phyloP scores from a whole-genome alignment of 2,888 invertebrate species.

The Idaea straminata region DNA sequence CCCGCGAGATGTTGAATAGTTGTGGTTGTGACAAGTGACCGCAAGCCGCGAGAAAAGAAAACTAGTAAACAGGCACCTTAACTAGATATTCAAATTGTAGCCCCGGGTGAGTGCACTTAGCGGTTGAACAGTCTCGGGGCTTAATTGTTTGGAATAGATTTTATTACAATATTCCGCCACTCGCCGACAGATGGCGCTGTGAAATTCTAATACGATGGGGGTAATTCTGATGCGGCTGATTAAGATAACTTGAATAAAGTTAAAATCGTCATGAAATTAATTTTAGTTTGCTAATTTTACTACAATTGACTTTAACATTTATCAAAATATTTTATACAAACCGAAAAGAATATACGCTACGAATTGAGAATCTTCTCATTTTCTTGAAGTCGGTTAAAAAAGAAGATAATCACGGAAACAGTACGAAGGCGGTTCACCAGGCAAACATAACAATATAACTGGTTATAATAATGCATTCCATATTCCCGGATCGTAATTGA shows the following conservation, averaged over 20 bases:
- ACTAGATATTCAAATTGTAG: conserved; percentile 47
- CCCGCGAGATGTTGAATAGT: conserved; percentile 9
- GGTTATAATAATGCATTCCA: conserved; percentile 55
- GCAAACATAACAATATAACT: conserved; percentile 59
- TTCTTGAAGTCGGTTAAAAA: background rate
- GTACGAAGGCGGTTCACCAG: conserved; percentile 37
- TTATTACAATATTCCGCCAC: conserved; percentile 50
- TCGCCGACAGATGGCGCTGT: conserved; percentile 65
- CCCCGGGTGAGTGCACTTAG: conserved; percentile 36
- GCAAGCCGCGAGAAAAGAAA: conserved; percentile 31
- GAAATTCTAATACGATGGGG: conserved; percentile 8
- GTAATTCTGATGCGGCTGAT: background rate
- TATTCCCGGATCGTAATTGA: conserved; percentile 72
- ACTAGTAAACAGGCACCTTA: conserved; percentile 19
- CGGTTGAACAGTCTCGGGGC: conserved; percentile 15
- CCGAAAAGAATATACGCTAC: too few species aligned
- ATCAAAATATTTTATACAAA: too few species aligned
- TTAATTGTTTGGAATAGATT: conserved; percentile 55
- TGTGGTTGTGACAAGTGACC: background rate
- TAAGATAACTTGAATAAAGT: background rate
- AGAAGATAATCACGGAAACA: background rate
- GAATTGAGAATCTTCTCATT: background rate
- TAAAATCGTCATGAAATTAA: too few species aligned
- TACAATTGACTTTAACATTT: too few species aligned
- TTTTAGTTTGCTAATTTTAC: too few species aligned